phyloP scores from a whole-genome alignment of 2,113 vertebrate genomes.

The Aspiorhynchus laticeps region DNA sequence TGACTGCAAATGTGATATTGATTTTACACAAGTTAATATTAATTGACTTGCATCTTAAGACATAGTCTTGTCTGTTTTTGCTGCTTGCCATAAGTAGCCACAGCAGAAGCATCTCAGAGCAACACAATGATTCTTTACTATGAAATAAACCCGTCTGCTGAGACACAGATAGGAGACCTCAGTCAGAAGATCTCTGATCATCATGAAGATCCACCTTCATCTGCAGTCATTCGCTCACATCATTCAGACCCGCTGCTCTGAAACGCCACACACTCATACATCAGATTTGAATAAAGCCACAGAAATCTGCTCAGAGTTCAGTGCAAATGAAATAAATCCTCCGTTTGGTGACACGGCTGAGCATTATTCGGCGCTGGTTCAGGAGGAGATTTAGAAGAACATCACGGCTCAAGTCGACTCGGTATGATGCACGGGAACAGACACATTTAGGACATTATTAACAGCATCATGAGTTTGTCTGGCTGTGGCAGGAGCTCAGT shows the following conservation, averaged over 20 bases:
- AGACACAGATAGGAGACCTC: background rate
- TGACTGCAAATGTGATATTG: background rate
- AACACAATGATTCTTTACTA: background rate
- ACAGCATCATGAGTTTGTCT: background rate
- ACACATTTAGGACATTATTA: background rate
- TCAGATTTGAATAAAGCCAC: conserved; percentile 71
- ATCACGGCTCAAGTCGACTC: background rate
- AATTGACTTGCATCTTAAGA: no score
- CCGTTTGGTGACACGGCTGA: conserved; percentile 56
- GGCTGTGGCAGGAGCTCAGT: background rate
- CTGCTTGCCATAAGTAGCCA: background rate
- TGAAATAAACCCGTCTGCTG: background rate
- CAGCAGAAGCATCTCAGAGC: no score
- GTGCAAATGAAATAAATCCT: conserved; percentile 70
- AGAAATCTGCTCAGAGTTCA: conserved; percentile 69
- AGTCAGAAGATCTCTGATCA: background rate
- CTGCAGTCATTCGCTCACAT: conserved; percentile 68
- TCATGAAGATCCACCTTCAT: no score
- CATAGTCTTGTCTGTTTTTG: background rate
- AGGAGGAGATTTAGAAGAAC: background rate
- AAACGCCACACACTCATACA: conserved; percentile 52
- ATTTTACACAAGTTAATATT: no score
- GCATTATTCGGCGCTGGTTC: conserved; percentile 63
- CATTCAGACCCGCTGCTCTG: conserved; percentile 69
- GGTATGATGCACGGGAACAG: background rate